These are phyloP conservation scores for Callimorpha dominula DNA, from an alignment of 2,888 invertebrate genomes.

Conservation along the genomic window DNA sequence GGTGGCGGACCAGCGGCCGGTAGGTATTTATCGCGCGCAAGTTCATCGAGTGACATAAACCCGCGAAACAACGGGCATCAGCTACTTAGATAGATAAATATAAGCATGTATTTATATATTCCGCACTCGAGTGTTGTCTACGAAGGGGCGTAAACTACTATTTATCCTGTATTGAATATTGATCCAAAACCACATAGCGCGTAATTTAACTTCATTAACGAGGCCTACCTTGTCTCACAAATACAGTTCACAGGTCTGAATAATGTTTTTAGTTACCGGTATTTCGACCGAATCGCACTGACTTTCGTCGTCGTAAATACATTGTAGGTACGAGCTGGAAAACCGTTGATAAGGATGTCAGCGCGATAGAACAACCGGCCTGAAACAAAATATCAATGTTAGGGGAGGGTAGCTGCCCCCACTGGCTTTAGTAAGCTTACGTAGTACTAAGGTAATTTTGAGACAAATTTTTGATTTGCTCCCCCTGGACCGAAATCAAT, in stretches of 20 bases:
- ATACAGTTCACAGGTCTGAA: constrained; percentile 2
- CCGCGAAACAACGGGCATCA: no score
- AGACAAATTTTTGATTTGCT: no score
- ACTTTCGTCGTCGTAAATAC: neutral
- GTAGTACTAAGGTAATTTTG: no score
- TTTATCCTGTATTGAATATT: neutral
- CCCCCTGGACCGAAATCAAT: no score
- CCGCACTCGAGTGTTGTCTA: neutral
- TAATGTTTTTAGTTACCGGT: neutral
- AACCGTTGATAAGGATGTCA: neutral
- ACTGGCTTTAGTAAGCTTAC: no score
- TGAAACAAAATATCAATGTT: constrained; percentile 4
- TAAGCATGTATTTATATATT: neutral
- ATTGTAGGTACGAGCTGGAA: neutral
- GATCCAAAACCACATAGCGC: constrained; percentile 2
- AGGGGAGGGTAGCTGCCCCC: no score
- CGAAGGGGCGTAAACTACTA: neutral
- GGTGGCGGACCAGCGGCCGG: no score
- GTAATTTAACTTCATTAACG: neutral
- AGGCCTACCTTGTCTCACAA: constrained; percentile 4
- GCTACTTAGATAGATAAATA: no score
- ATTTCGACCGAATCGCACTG: neutral
- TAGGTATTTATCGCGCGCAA: no score
- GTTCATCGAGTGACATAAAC: no score
- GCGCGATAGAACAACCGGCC: neutral